Evolutionary conservation across 2,113 vertebrate genomes (phyloP).

Genomic region (Mustela nigripes): DNA sequence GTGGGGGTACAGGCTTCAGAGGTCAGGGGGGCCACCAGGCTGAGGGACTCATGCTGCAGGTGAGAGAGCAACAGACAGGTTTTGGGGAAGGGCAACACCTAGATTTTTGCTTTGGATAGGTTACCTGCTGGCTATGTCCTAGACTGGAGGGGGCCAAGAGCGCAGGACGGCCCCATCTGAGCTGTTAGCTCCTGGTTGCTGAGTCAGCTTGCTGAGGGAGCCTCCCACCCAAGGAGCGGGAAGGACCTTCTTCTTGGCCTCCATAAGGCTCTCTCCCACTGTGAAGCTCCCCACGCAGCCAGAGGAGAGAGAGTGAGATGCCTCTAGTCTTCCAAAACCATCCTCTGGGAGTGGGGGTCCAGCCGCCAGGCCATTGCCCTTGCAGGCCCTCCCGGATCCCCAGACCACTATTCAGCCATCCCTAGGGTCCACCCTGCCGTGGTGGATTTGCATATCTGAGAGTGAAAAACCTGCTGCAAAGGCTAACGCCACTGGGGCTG

Average conservation of each 20-base stretch:
- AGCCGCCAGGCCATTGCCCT: neutral
- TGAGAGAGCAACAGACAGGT: neutral
- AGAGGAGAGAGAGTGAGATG: neutral
- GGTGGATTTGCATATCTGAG: conserved; percentile 84
- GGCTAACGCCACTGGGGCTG: conserved; percentile 71
- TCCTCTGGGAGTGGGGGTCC: neutral
- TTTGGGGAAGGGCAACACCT: neutral
- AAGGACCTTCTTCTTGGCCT: neutral
- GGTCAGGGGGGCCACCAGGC: neutral
- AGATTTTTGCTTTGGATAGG: neutral
- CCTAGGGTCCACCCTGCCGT: neutral
- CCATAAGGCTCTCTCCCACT: too few relatives aligned
- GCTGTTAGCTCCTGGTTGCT: neutral
- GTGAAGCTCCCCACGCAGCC: neutral
- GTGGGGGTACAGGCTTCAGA: neutral
- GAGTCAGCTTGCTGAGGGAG: neutral
- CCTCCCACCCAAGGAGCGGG: neutral
- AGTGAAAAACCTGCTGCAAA: neutral
- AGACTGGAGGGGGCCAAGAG: neutral
- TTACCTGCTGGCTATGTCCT: neutral
- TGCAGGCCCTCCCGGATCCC: neutral
- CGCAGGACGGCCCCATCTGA: neutral
- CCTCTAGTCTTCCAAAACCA: neutral
- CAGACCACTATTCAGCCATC: neutral
- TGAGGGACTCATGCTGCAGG: neutral